A percentile compares a stretch with the other conserved stretches of the same genome.
Evolutionary conservation across 2,797 vertebrate genomes (phyloP).

Genomic region (Pteronotus mesoamericanus): DNA sequence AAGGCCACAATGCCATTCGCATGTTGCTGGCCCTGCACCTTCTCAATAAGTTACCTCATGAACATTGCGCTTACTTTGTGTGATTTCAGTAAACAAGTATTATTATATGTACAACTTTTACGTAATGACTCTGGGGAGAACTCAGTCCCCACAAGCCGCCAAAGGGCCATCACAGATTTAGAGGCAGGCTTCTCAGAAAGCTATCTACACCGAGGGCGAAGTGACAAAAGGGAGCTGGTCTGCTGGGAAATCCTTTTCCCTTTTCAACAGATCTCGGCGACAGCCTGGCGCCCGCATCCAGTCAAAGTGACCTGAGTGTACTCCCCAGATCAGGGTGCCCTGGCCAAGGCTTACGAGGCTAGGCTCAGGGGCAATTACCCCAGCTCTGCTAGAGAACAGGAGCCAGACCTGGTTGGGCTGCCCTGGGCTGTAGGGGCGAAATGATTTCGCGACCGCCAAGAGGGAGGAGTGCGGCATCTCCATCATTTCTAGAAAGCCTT

Average conservation of each 20-base stretch:
- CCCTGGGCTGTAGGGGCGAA: too few relatives aligned
- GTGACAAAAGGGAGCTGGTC: background rate
- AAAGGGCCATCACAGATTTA: too few relatives aligned
- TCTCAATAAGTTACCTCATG: background rate
- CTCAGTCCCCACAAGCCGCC: background rate
- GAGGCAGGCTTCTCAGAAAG: background rate
- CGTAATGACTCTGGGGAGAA: background rate
- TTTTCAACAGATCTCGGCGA: background rate
- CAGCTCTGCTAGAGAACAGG: background rate
- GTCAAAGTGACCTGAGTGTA: background rate
- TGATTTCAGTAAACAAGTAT: background rate
- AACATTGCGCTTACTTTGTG: background rate
- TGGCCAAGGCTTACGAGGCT: fast-evolving
- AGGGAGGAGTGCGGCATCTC: fast-evolving
- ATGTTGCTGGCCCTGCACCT: background rate
- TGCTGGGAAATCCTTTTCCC: background rate
- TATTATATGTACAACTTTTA: background rate
- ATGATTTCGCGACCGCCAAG: fast-evolving
- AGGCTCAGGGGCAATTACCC: fast-evolving
- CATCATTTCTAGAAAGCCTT: background rate
- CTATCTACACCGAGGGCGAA: background rate
- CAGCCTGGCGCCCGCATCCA: fast-evolving
- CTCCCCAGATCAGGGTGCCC: background rate
- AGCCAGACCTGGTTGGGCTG: fast-evolving
- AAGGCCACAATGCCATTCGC: background rate